Conservation (phyloP, 2,888 invertebrate species). For the Nomada lathburiana region DNA sequence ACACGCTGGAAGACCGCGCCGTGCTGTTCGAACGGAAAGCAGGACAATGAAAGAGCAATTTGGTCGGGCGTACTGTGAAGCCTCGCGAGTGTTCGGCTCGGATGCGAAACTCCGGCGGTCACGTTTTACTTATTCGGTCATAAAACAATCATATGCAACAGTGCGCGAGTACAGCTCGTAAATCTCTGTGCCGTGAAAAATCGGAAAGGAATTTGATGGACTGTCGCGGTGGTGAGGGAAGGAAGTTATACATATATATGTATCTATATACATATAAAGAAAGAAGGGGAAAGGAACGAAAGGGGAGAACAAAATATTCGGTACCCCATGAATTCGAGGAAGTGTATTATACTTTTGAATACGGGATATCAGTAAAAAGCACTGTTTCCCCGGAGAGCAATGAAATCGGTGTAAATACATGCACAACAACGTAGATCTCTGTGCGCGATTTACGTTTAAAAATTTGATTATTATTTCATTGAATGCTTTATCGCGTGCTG, state of each 20-base stretch:
- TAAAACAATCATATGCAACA: conserved; percentile 54
- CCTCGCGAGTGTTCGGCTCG: background rate
- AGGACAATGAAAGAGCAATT: conserved; percentile 10
- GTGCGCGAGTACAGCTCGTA: conserved; percentile 32
- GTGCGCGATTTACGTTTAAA: background rate
- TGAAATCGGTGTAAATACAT: conserved; percentile 18
- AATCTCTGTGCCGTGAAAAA: conserved; percentile 42
- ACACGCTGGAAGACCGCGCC: background rate
- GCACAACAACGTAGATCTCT: background rate
- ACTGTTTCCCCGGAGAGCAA: conserved; percentile 3
- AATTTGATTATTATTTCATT: background rate
- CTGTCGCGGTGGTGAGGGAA: background rate
- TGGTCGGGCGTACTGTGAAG: background rate
- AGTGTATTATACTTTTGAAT: background rate
- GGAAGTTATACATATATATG: background rate
- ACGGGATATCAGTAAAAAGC: background rate
- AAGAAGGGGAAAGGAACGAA: background rate
- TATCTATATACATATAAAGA: background rate
- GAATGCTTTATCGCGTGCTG: background rate
- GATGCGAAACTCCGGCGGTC: background rate
- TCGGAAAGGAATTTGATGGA: conserved; percentile 42
- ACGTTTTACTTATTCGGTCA: conserved; percentile 10
- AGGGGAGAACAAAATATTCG: background rate
- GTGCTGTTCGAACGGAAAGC: background rate
- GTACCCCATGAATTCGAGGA: background rate